Base-by-base conservation (phyloP, 2,888 invertebrate genomes). In the Lepidocyrtinus sp. region DNA sequence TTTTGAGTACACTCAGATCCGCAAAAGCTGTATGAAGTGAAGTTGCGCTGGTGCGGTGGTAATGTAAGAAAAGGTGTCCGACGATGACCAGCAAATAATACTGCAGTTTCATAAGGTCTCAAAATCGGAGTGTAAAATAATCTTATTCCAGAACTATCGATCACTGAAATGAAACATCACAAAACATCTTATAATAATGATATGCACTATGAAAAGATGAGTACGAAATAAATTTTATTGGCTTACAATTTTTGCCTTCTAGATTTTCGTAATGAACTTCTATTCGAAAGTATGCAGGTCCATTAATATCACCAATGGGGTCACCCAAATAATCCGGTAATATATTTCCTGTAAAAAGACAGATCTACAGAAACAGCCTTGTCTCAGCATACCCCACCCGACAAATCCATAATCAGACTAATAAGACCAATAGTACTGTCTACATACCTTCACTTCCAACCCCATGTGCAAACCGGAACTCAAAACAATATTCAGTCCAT, bases 261-360 rank as follows among this genome's bases (percentile, higher is more conserved):
- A 89, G 89, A 81, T 96, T 97, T 88, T 96, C 96, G 88, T 96
- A 96, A 90, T 97, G 96, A 86, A 95, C 93, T 89, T 97, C 96
- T 67, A 96, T 91, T 94, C 96, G 94, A 89, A 95, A 96, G 89
- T 93, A 96, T 1, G 92, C 92, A 0, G 93, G 92, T 45, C 93
- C 93, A 17, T 91, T 90, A 77, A 91, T 64, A 85, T 93, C 93
- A 2, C 93, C 94, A 70, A 96, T 90, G 0, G 96, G 95, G 85
- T 96, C 96, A 22, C 95, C 94, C 88, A 83, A 26, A 59, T 87
- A 83, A 82, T 93, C 92, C 0, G 95, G 95, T 62, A 94, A 90
- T 89, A 94, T 94, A 12, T 75, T 65, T 17, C 75, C 75, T 75
- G 12, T 5, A 5, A 50, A n/a, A n/a, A n/a, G n/a, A n/a, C n/a